Evolutionary conservation across 2,113 vertebrate genomes (phyloP).

Genomic region (Coturnix japonica): DNA sequence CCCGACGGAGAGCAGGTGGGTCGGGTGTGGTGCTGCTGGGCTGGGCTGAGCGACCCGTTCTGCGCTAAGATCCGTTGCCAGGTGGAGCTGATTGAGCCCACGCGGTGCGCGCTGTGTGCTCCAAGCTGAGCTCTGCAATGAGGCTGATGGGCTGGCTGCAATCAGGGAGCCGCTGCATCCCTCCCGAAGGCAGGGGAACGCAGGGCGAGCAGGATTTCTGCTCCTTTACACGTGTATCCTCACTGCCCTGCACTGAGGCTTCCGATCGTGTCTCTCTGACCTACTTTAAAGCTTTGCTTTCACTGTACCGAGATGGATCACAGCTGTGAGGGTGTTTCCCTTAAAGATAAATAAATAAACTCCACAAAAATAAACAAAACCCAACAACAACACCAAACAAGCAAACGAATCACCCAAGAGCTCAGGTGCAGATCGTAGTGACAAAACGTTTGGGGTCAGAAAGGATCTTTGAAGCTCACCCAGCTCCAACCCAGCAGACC

Average conservation of each 20-base stretch:
- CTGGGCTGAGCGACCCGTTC: too few relatives aligned
- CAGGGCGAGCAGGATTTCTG: background rate
- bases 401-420: background rate
- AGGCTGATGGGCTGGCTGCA: background rate
- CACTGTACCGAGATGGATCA: background rate
- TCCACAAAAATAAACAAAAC: background rate
- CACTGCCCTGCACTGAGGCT: background rate
- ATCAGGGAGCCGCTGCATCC: background rate
- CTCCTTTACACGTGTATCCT: too few relatives aligned
- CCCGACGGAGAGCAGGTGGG: conserved; percentile 68
- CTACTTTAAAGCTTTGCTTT: background rate
- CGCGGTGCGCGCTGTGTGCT: background rate
- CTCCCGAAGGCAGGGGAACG: fast-evolving
- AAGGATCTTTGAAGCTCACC: background rate
- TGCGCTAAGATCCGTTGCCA: background rate
- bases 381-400: background rate
- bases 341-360: background rate
- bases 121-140: background rate
- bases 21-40: background rate
- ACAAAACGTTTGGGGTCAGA: background rate
- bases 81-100: background rate
- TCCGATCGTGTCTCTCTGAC: fast-evolving
- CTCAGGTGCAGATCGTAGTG: background rate
- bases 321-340: background rate
- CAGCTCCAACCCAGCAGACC: background rate